phyloP scores from a whole-genome alignment of 2,888 invertebrate genomes.

The Spodoptera picta region DNA sequence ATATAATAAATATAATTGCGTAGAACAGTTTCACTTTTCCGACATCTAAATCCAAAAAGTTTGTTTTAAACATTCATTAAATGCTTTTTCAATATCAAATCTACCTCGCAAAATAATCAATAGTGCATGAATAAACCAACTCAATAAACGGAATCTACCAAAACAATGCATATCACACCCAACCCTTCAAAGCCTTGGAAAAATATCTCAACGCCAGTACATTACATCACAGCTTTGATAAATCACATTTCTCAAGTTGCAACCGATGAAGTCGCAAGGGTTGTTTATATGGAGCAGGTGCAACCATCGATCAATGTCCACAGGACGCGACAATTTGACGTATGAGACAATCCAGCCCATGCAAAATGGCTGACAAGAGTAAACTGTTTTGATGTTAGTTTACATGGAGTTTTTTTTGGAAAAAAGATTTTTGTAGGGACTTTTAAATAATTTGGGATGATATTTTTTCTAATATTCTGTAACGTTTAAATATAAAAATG shows the following conservation, averaged over 20 bases:
- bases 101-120: too few relatives aligned
- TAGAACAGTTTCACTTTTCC: too few relatives aligned
- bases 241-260: constrained; percentile 69
- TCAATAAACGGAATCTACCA: background rate
- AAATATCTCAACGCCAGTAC: constrained; percentile 34
- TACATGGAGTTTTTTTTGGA: constrained; percentile 61
- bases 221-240: constrained; percentile 59
- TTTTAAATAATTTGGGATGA: too few relatives aligned
- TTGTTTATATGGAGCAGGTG: constrained; percentile 78
- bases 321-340: constrained; percentile 84
- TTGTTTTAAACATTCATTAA: too few relatives aligned
- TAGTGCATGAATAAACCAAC: too few relatives aligned
- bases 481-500: too few relatives aligned
- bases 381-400: constrained; percentile 61
- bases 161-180: constrained; percentile 11
- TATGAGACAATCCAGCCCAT: constrained; percentile 85
- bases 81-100: too few relatives aligned
- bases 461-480: too few relatives aligned
- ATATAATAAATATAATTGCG: too few relatives aligned
- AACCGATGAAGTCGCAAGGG: constrained; percentile 70
- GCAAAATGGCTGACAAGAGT: constrained; percentile 77
- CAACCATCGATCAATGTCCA: constrained; percentile 83
- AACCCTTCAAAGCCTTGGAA: constrained; percentile 6
- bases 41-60: too few relatives aligned
- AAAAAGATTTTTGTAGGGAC: background rate